A percentile compares a stretch with the other conserved stretches of the same genome.
These are phyloP conservation scores for Lophura swinhoii DNA, from an alignment of 2,797 vertebrate species.

Conservation along the genomic window DNA sequence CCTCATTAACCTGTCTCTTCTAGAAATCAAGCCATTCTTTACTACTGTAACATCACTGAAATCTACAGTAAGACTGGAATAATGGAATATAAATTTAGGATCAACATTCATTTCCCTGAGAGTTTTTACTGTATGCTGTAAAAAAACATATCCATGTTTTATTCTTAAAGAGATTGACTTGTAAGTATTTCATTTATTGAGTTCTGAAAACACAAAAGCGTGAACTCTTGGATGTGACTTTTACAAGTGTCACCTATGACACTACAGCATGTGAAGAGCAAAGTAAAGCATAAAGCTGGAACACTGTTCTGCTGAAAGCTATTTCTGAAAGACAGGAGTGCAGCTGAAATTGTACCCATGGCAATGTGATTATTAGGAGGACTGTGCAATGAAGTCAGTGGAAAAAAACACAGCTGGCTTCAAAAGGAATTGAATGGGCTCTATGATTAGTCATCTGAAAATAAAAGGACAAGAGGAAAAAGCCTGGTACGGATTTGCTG, in stretches of 20 bases:
- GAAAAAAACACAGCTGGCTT: slow-evolving; percentile 42
- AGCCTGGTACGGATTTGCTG: not conserved
- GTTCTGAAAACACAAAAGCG: not conserved
- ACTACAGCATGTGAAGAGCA: not conserved
- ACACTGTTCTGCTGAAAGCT: not conserved
- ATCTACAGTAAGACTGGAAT: not conserved
- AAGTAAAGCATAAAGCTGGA: not conserved
- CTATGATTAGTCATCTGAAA: not conserved
- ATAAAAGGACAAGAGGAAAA: not conserved
- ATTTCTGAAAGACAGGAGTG: not conserved
- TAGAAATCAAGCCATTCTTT: not conserved
- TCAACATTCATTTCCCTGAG: not conserved
- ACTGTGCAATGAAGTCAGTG: slow-evolving; percentile 3
- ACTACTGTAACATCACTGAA: not conserved
- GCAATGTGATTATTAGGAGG: not conserved
- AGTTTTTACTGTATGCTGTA: not conserved
- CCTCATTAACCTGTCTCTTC: not conserved
- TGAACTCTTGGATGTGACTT: not conserved
- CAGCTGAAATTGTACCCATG: slow-evolving; percentile 9
- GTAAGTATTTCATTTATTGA: not conserved
- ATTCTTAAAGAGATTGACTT: not conserved
- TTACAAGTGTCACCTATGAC: not conserved
- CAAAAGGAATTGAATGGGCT: not conserved
- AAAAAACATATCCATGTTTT: not conserved
- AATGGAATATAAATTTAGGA: not conserved